Evolutionary conservation across 2,113 vertebrate genomes (phyloP), one percentile per base, ranked within the genome.

Genomic region (Lepus americanus): DNA sequence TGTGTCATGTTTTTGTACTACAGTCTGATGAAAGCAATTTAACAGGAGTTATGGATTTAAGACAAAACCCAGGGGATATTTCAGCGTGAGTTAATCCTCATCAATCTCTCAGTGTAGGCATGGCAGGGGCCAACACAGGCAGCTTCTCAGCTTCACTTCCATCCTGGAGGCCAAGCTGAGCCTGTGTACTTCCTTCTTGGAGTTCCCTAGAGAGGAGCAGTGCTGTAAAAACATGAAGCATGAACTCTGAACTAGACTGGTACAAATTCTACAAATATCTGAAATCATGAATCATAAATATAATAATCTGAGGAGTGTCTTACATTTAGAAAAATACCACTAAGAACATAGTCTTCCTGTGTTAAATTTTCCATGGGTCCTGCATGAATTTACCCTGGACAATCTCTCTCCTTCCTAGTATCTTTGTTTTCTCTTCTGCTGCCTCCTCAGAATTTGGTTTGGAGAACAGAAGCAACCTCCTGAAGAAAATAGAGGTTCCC

Each of bases 401-500:
- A 9, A 8, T 59, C 1, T 11, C 61, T 61, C 23, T 73, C 12
- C 29, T 74, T 73, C 29, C 29, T 22, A 25, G 14, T 13, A 20
- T 67, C 11, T 22, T 55, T 73, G n/a, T 27, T 17, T 44, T 3
- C 14, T 33, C 64, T 69, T 63, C 25, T 64, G 2, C 53, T 83
- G 17, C 39, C 29, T 27, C 31, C 29, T 33, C 7, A 59, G 59
- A 12, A n/a, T 81, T 91, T 86, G 76, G 12, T 87, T 90, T 23
- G 64, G 69, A 91, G 67, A 93, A 87, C 22, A 51, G 33, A 89
- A 88, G 44, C 61, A 25, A 76, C 29, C 74, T 72, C 49, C 72
- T 73, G 49, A 67, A 87, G 84, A 66, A 92, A 82, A 77, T 67
- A 82, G 63, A 78, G 76, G n/a, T 70, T 89, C 84, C 86, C 66